Percentiles rank a stretch among this genome's conserved stretches.
Evolutionary conservation across 2,888 invertebrate genomes (phyloP).

Genomic region (Drosophila mettleri): DNA sequence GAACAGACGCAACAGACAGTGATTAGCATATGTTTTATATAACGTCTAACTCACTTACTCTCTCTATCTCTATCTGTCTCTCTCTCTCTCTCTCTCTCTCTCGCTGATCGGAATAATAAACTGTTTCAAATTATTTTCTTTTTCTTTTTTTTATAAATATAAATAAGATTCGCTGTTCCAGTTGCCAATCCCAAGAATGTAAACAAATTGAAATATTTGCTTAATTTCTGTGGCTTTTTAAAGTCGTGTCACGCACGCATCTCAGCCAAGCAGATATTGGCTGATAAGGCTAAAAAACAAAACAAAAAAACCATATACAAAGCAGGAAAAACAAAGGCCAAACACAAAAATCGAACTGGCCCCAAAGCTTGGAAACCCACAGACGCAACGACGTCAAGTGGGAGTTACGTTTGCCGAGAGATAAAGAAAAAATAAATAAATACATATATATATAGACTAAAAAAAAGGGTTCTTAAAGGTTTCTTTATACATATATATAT

Average conservation of each 20-base stretch:
- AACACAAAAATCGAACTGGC: neutral
- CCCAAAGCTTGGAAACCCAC: neutral
- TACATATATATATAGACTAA: neutral
- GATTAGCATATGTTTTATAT: neutral
- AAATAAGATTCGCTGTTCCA: neutral
- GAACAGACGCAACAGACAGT: neutral
- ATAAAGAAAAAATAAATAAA: neutral
- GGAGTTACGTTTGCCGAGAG: slow-evolving; percentile 1
- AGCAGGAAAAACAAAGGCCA: neutral
- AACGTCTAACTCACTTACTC: neutral
- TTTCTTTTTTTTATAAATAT: neutral
- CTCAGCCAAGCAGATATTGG: neutral
- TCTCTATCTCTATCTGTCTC: neutral
- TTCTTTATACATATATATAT: neutral
- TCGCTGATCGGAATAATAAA: slow-evolving; percentile 1
- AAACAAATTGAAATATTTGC: no score
- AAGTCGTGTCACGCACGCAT: slow-evolving; percentile 22
- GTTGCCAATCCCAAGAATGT: neutral
- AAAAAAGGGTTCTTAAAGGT: slow-evolving; percentile 4
- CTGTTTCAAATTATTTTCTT: neutral
- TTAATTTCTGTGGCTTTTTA: neutral
- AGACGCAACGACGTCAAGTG: slow-evolving; percentile 24
- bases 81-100: neutral
- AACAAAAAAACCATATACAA: neutral
- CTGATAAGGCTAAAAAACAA: slow-evolving; percentile 28